Evolutionary conservation across 1,140 invertebrate genomes (phyloP).

Genomic region (Oppia nitens): DNA sequence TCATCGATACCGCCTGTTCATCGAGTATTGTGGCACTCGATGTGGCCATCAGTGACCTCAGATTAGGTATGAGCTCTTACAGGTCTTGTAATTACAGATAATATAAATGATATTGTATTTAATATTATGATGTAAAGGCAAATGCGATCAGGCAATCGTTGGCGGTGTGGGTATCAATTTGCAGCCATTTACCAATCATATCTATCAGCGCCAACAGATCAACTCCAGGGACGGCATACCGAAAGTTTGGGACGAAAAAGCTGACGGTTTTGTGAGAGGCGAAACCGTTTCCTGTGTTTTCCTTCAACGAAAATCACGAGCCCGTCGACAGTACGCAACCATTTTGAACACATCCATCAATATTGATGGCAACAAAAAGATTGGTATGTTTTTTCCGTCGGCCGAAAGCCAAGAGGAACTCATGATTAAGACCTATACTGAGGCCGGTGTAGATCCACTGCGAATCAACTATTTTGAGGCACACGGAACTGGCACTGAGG

Average conservation of each 20-base stretch:
- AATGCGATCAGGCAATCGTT: slow-evolving; percentile 30
- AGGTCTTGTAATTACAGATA: no score
- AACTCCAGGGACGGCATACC: slow-evolving; percentile 34
- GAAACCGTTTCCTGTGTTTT: slow-evolving; percentile 35
- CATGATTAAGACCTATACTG: slow-evolving; percentile 62
- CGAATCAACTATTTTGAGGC: slow-evolving; percentile 78
- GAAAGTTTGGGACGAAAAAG: slow-evolving; percentile 43
- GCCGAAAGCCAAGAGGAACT: slow-evolving; percentile 67
- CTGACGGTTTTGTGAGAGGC: slow-evolving; percentile 49
- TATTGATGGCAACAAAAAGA: slow-evolving; percentile 68
- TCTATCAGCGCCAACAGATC: no score
- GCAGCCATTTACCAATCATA: no score
- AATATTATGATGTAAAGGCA: no score
- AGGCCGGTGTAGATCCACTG: slow-evolving; percentile 55
- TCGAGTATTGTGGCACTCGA: neutral
- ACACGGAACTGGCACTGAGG: slow-evolving; percentile 79
- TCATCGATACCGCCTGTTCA: slow-evolving; percentile 85
- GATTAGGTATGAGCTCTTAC: no score
- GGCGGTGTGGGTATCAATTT: slow-evolving; percentile 20
- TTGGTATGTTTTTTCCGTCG: slow-evolving; percentile 45
- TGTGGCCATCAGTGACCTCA: neutral
- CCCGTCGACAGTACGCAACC: slow-evolving; percentile 35
- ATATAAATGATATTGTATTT: no score
- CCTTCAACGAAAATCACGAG: slow-evolving; percentile 30
- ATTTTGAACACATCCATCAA: slow-evolving; percentile 64